Evolutionary conservation across 2,888 invertebrate species (phyloP).

Genomic region (Nowickia ferox): DNA sequence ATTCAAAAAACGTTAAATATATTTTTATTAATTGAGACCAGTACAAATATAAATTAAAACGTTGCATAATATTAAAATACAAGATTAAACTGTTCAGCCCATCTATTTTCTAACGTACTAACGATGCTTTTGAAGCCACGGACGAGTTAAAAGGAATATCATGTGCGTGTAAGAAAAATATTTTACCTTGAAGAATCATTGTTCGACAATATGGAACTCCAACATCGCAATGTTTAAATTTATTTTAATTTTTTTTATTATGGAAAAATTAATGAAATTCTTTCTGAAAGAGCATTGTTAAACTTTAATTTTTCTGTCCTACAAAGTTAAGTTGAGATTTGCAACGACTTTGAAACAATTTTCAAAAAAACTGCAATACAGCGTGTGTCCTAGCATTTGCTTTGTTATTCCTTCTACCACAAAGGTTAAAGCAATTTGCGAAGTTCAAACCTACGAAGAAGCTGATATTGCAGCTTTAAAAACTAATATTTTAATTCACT

Average conservation of each 20-base stretch:
- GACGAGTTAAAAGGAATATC: constrained; percentile 33
- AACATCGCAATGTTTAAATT: no score
- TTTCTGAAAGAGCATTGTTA: constrained; percentile 46
- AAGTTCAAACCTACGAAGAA: constrained; percentile 32
- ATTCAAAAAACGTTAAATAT: no score
- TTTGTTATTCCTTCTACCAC: constrained; percentile 52
- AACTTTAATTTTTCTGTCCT: constrained; percentile 54
- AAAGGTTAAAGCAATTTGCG: no score
- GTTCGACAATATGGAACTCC: no score
- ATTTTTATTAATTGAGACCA: no score
- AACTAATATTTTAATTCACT: constrained; percentile 46
- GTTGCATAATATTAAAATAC: no score
- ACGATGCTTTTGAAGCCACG: constrained; percentile 8
- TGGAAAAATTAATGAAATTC: no score
- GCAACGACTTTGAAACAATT: constrained; percentile 62
- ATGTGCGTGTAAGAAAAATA: constrained; percentile 36
- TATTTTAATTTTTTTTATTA: no score
- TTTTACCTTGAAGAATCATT: no score
- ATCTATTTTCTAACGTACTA: no score
- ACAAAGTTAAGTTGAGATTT: constrained; percentile 52
- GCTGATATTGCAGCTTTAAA: constrained; percentile 47
- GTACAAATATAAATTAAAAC: no score
- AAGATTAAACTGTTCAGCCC: constrained; percentile 55
- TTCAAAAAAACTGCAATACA: constrained; percentile 66
- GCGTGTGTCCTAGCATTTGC: constrained; percentile 54